Conservation (phyloP, 2,113 vertebrate species). For the Clarias magur region DNA sequence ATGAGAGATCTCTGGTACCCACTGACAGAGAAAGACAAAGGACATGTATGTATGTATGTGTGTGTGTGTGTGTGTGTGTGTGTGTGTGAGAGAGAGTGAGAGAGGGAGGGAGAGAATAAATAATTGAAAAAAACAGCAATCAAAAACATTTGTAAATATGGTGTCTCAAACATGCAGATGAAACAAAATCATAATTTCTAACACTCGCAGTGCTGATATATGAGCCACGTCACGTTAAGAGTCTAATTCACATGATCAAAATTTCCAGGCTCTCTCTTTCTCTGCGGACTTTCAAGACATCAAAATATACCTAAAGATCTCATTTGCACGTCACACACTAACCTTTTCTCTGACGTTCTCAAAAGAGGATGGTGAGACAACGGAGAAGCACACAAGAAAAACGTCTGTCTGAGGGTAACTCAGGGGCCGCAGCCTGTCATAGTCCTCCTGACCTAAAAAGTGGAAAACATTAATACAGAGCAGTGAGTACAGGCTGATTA, state of each 20-base stretch:
- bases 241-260: not conserved
- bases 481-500: not conserved
- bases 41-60: too few relatives aligned
- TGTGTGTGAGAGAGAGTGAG: not conserved
- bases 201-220: not conserved
- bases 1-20: constrained; percentile 97
- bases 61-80: too few relatives aligned
- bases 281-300: not conserved
- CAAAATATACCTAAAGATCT: not conserved
- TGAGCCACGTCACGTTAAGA: not conserved
- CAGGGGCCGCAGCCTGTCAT: constrained; percentile 93
- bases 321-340: constrained; percentile 15
- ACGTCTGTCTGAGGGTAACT: constrained; percentile 97
- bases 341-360: constrained; percentile 98
- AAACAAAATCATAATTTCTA: not conserved
- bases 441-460: constrained; percentile 91
- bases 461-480: not conserved
- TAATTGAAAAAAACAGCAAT: not conserved
- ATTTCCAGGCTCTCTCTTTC: not conserved
- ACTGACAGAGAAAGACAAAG: constrained; percentile 67
- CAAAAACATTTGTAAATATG: not conserved
- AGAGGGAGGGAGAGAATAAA: not conserved
- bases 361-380: constrained; percentile 94
- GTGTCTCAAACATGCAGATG: not conserved
- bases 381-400: constrained; percentile 97